Conservation (phyloP, 2,113 vertebrate genomes). For the Pipa parva region DNA sequence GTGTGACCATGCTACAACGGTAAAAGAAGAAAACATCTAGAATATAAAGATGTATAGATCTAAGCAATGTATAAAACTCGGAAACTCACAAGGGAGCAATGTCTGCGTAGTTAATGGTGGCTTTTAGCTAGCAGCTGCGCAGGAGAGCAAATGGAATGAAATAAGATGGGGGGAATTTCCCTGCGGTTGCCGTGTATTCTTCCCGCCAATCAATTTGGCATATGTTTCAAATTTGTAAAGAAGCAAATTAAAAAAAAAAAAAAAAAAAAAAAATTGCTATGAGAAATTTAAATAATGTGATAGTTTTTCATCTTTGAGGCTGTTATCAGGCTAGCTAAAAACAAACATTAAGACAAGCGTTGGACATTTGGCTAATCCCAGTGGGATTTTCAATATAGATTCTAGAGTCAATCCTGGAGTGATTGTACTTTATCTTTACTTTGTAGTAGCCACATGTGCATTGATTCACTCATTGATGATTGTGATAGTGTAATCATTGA, state of each 20-base stretch:
- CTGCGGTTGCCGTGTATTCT: conserved; percentile 25
- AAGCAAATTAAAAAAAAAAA: too few relatives aligned
- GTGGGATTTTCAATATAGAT: too few relatives aligned
- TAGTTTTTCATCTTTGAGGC: conserved; percentile 90
- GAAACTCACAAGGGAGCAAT: background rate
- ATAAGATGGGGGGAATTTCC: conserved; percentile 38
- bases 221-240: conserved; percentile 36
- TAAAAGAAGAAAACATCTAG: too few relatives aligned
- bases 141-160: conserved; percentile 53
- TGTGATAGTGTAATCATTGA: too few relatives aligned
- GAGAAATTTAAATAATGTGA: background rate
- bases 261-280: too few relatives aligned
- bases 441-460: too few relatives aligned
- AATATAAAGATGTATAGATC: too few relatives aligned
- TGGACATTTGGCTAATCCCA: background rate
- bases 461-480: too few relatives aligned
- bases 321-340: conserved; percentile 77
- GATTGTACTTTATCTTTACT: too few relatives aligned
- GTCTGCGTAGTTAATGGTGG: conserved; percentile 51
- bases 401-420: too few relatives aligned
- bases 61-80: too few relatives aligned
- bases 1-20: conserved; percentile 22
- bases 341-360: conserved; percentile 56
- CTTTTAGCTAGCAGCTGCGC: conserved; percentile 64
- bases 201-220: conserved; percentile 42